Evolutionary conservation across 2,113 vertebrate genomes (phyloP).

Genomic region (Hippocampus comes): DNA sequence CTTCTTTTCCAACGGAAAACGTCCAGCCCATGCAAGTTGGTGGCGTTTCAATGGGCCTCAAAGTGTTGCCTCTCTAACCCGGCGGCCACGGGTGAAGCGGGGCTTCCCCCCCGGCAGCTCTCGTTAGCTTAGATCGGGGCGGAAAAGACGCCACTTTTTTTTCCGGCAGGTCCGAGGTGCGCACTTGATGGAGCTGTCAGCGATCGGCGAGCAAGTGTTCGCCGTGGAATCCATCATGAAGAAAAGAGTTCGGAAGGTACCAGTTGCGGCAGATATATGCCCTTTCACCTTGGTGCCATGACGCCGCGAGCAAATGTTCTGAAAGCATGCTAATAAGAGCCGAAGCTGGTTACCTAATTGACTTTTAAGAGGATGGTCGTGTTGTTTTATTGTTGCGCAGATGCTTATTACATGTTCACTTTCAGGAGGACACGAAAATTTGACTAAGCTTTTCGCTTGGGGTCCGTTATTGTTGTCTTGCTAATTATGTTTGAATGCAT

Average conservation of each 20-base stretch:
- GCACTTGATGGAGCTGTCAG: constrained; percentile 89
- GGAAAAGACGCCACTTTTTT: constrained; percentile 32
- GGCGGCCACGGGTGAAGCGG: not conserved
- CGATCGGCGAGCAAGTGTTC: constrained; percentile 97
- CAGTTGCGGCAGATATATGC: not conserved
- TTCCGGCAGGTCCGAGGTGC: constrained; percentile 21
- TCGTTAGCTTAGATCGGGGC: constrained; percentile 36
- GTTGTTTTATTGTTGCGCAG: not conserved
- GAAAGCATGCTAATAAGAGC: constrained; percentile 24
- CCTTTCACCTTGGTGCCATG: not conserved
- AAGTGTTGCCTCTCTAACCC: constrained; percentile 37
- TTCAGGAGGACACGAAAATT: not conserved
- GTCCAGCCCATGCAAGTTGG: constrained; percentile 42
- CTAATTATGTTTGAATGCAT: not conserved
- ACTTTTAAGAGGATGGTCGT: not conserved
- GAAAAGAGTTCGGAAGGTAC: constrained; percentile 93
- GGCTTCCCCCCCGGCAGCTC: not conserved
- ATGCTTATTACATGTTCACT: not conserved
- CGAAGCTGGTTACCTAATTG: constrained; percentile 33
- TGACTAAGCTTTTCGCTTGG: not conserved
- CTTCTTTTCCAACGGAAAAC: constrained; percentile 64
- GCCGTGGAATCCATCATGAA: constrained; percentile 92
- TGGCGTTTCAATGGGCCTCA: constrained; percentile 16
- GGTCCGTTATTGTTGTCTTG: not conserved
- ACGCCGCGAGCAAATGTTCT: not conserved